Base-by-base conservation (phyloP, 2,797 vertebrate species). In the Oreochromis grahami region DNA sequence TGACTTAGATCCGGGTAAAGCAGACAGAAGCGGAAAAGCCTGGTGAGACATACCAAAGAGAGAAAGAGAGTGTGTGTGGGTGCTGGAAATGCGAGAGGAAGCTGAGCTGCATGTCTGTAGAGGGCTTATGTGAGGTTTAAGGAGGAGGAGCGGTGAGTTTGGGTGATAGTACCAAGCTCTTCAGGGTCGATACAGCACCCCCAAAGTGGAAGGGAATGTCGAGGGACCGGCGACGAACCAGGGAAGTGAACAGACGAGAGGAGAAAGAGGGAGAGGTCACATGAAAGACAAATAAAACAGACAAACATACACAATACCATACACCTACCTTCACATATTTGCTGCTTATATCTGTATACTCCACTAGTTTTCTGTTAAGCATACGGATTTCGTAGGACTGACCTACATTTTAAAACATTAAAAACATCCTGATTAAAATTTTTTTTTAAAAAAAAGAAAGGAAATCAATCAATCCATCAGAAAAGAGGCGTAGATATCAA, bases 331-430 rank as follows among this genome's bases (percentile, higher is more conserved):
- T 99, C 84, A 98, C 96, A 95, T 95, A 98, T 95, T 97, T 99
- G 94, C 96, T 97, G 96, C 97, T 98, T 96, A 97, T 95, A 96
- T 98, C 97, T 96, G 97, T 97, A 96, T 97, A 98, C 93, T 98
- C 97, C 96, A 96, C 97, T 95, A 98, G 96, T 96, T 98, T 98
- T 96, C 97, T 97, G 96, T 98, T 98, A 94, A 99, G 96, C 94
- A 99, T 96, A 93, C 97, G 97, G 94, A 99, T 98, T 98, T 99
- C 98, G 89, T 99, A 99, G 94, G 98, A 98, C 95, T 99, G 98
- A 97, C 98, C 98, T 99, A 96, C 93, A 96, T 95, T 94, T 95
- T 93, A 94, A 94, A 91, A 94, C 89, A 96, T 95, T 94, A 93
- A 95, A 95, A 93, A 96, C 91, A 95, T 93, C 79, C 91, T 91